phyloP scores from a whole-genome alignment of 1,140 invertebrate species.

The Nasonia longicornis region DNA sequence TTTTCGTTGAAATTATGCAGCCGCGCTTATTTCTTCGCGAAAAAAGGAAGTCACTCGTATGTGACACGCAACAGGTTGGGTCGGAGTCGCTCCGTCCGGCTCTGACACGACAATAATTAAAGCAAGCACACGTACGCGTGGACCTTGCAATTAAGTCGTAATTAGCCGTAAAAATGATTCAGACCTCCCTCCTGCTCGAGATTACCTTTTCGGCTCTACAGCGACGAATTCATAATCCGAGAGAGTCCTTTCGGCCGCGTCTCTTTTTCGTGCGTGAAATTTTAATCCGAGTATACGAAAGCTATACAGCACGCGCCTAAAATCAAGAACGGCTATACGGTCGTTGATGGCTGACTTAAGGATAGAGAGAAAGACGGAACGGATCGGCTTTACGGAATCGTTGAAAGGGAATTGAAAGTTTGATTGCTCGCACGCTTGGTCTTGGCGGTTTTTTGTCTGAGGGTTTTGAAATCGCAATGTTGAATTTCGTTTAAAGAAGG shows the following conservation, averaged over 20 bases:
- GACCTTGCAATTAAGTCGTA: slow-evolving; percentile 52
- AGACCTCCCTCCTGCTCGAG: slow-evolving; percentile 37
- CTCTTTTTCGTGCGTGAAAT: not conserved
- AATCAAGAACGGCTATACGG: not conserved
- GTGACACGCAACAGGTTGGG: slow-evolving; percentile 16
- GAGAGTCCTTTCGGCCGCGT: not conserved
- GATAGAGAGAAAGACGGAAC: not conserved
- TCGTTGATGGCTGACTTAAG: too few relatives aligned
- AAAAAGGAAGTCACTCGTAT: not conserved
- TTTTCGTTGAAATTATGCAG: too few relatives aligned
- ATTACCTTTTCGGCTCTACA: not conserved
- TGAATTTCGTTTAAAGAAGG: too few relatives aligned
- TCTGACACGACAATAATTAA: slow-evolving; percentile 50
- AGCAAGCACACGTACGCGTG: slow-evolving; percentile 19
- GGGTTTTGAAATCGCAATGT: too few relatives aligned
- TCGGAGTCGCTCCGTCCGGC: not conserved
- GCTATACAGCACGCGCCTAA: not conserved
- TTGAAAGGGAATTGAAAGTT: not conserved
- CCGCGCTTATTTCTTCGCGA: not conserved
- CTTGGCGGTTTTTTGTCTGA: too few relatives aligned
- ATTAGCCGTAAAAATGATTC: slow-evolving; percentile 51
- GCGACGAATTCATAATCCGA: not conserved
- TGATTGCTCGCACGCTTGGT: too few relatives aligned
- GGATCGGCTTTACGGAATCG: not conserved
- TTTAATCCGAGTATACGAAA: not conserved